phyloP scores from a whole-genome alignment of 2,888 invertebrate genomes.

The Zaprionus lineosus region DNA sequence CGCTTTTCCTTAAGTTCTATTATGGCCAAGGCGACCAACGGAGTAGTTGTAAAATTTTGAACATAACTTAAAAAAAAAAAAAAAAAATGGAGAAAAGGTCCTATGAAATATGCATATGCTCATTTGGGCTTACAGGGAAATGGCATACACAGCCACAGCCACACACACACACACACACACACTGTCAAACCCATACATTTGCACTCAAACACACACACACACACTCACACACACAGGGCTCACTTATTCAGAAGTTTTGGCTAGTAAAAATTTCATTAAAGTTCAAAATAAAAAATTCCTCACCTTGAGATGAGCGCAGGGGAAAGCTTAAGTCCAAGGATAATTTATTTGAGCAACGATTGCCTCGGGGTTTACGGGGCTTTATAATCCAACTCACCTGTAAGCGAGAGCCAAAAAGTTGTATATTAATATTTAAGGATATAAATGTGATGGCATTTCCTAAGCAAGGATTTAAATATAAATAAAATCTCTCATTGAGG shows the following conservation, averaged over 20 bases:
- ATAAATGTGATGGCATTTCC: no score
- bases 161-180: slow-evolving; percentile 18
- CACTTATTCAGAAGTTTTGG: slow-evolving; percentile 33
- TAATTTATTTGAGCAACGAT: neutral
- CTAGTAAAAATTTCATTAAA: slow-evolving; percentile 56
- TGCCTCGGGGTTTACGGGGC: neutral
- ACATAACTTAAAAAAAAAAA: slow-evolving; percentile 52
- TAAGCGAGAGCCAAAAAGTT: neutral
- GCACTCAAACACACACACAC: slow-evolving; percentile 2
- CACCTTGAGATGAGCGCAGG: slow-evolving; percentile 47
- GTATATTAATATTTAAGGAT: no score
- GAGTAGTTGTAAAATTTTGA: slow-evolving; percentile 61
- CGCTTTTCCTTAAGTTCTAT: slow-evolving; percentile 48
- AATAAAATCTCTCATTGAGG: no score
- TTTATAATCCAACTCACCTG: slow-evolving; percentile 25
- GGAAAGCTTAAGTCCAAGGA: slow-evolving; percentile 29
- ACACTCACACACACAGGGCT: neutral
- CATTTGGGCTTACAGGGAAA: slow-evolving; percentile 54
- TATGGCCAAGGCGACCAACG: slow-evolving; percentile 45
- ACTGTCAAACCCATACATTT: slow-evolving; percentile 4
- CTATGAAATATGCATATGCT: slow-evolving; percentile 76
- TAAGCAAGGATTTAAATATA: no score
- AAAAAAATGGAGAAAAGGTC: slow-evolving; percentile 47
- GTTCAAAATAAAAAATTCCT: slow-evolving; percentile 40
- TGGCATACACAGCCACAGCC: slow-evolving; percentile 26